phyloP scores from a whole-genome alignment of 2,888 invertebrate genomes.

The Trissolcus japonicus region DNA sequence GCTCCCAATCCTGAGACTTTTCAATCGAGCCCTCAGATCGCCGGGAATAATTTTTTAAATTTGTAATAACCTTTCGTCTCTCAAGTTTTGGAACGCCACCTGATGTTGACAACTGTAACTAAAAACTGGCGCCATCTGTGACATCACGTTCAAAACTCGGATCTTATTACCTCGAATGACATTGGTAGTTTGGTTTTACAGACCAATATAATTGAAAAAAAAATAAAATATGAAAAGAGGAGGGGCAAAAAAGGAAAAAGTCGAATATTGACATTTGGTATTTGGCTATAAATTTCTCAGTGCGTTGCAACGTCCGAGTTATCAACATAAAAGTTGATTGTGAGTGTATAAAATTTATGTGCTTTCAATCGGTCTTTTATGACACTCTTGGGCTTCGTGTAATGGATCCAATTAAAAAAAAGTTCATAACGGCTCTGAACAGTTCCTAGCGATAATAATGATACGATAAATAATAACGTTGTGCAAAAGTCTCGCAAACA shows the following conservation, averaged over 20 bases:
- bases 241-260: neutral
- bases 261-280: conserved; percentile 34
- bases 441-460: conserved; percentile 24
- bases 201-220: conserved; percentile 1
- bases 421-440: conserved; percentile 23
- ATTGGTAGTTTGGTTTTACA: neutral
- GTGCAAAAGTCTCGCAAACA: conserved; percentile 2
- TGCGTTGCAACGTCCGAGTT: conserved; percentile 29
- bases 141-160: no score
- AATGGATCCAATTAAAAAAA: conserved; percentile 46
- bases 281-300: conserved; percentile 29
- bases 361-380: conserved; percentile 48
- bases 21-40: neutral
- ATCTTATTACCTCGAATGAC: neutral
- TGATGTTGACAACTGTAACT: no score
- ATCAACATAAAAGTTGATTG: conserved; percentile 43
- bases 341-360: conserved; percentile 39
- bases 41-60: neutral
- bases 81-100: neutral
- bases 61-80: neutral
- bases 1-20: neutral
- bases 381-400: conserved; percentile 41
- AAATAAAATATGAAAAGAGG: conserved; percentile 11
- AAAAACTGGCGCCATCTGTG: no score
- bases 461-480: conserved; percentile 21